Conservation (phyloP, 2,888 invertebrate genomes). For the Parapristionchus giblindavisi region DNA sequence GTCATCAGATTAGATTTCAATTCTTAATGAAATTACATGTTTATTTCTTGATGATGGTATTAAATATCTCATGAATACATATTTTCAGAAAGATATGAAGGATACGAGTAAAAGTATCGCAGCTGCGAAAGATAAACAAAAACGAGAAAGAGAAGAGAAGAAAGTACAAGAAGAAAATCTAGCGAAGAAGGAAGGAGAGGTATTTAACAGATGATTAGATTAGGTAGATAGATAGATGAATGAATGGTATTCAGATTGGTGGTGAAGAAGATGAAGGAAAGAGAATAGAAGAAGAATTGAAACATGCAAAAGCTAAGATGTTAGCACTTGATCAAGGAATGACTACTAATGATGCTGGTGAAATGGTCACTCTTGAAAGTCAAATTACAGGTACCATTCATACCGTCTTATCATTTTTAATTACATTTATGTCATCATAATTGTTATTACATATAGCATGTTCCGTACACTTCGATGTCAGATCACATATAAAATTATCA, state of each 20-base stretch:
- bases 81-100: slow-evolving; percentile 14
- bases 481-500: no score
- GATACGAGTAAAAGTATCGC: slow-evolving; percentile 70
- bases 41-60: no score
- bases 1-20: neutral
- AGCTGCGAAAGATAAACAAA: slow-evolving; percentile 38
- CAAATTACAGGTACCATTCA: slow-evolving; percentile 88
- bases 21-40: slow-evolving; percentile 28
- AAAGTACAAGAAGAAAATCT: slow-evolving; percentile 50
- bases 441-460: no score
- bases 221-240: neutral
- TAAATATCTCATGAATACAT: no score
- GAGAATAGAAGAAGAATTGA: slow-evolving; percentile 78
- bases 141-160: slow-evolving; percentile 65
- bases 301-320: slow-evolving; percentile 71
- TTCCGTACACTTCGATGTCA: no score
- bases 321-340: slow-evolving; percentile 86
- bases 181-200: slow-evolving; percentile 13
- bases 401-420: neutral
- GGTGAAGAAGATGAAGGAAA: slow-evolving; percentile 79
- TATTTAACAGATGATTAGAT: neutral
- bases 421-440: neutral
- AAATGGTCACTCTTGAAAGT: slow-evolving; percentile 83
- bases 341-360: slow-evolving; percentile 81
- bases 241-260: slow-evolving; percentile 74